Evolutionary conservation across 64 coral and sea anemone species (phyloP), one percentile per base, ranked within the genome.

Genomic region (Dendrophyllia cribrosa): DNA sequence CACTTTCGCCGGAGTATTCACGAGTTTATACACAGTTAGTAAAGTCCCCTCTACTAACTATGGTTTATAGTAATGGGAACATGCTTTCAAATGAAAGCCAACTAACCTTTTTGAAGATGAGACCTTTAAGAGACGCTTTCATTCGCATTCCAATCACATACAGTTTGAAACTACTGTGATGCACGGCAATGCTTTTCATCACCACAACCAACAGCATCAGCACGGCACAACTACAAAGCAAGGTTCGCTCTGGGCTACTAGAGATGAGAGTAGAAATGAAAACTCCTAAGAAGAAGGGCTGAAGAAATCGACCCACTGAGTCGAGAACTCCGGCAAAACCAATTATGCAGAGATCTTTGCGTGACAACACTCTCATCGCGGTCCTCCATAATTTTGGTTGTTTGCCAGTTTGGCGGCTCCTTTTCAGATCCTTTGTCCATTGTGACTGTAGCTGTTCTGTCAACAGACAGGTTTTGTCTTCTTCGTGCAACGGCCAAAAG

Each of bases 281-380:
- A 23, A 84, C 43, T 44, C 80, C 80, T 43, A 84, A 34, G 45
- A 84, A 84, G 51, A 84, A 84, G 0, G 80, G 80, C 45, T 84
- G 80, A 23, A 84, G 80, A 68, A 84, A 84, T 84, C 80, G 80
- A 50, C 80, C 80, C 43, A 84, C 80, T 19, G 80, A 84, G 61
- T 84, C 80, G 19, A 84, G 19, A 20, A 84, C 48, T 8, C 80
- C 80, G 3, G 80, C 80, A 67, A 84, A 84, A 21, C 44, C 63
- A 84, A 84, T 68, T 49, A 68, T 67, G 11, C 44, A 84, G 10
- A 84, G 61, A 20, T 84, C 80, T 45, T 84, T 84, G 46, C 60
- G 59, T 48, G 80, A 84, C 7, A 84, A 45, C 8, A 84, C 80
- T 68, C 67, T 84, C 61, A 84, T 67, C 1, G 80, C 80, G 19